Conservation (phyloP, 2,888 invertebrate species). For the Andrena bicolor region DNA sequence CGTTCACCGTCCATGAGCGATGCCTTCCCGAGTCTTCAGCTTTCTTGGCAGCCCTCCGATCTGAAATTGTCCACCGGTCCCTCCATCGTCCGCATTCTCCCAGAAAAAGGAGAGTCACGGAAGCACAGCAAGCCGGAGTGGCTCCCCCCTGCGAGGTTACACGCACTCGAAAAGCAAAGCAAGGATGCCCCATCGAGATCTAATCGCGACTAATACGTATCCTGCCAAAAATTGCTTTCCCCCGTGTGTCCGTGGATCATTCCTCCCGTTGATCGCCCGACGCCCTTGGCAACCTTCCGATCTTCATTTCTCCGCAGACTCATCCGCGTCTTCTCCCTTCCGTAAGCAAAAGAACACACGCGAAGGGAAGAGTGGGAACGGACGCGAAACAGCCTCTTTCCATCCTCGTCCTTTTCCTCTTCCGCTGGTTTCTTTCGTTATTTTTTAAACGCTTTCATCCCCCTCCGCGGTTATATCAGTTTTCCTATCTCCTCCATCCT, state of each 20-base stretch:
- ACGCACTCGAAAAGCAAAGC: conserved; percentile 39
- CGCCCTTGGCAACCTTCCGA: conserved; percentile 51
- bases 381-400: conserved; percentile 28
- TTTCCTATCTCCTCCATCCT: not conserved
- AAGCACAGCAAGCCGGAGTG: not conserved
- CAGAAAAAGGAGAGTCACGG: not conserved
- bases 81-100: not conserved
- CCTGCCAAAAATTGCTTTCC: conserved; percentile 59
- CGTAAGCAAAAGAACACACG: not conserved
- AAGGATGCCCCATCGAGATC: conserved; percentile 41
- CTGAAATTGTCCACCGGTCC: conserved; percentile 36
- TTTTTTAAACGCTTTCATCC: not conserved
- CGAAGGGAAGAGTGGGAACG: not conserved
- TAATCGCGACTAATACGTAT: conserved; percentile 58
- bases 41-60: conserved; percentile 52
- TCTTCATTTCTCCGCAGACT: conserved; percentile 27
- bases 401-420: conserved; percentile 23
- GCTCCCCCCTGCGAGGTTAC: not conserved
- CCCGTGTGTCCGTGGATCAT: conserved; percentile 27
- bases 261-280: conserved; percentile 33
- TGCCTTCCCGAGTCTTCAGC: conserved; percentile 29
- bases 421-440: not conserved
- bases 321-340: not conserved
- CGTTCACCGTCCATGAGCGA: conserved; percentile 27
- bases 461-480: not conserved